A percentile compares a stretch with the other conserved stretches of the same genome.
phyloP scores from a whole-genome alignment of 2,113 vertebrate genomes.

The Rhizomys pruinosus region DNA sequence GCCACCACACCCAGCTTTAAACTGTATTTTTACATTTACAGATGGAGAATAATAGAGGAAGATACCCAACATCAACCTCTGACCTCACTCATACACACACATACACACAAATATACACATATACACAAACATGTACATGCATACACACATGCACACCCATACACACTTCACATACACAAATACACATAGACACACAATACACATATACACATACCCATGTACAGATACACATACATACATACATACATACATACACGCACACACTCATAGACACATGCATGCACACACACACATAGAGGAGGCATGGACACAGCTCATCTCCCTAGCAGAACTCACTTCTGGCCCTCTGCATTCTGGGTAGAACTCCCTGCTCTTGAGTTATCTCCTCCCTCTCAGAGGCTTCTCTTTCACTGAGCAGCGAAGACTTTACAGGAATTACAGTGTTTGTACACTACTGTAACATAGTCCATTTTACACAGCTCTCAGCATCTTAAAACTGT shows the following conservation, averaged over 20 bases:
- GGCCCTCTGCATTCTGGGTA: too few relatives aligned
- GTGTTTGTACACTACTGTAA: neutral
- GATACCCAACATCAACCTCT: neutral
- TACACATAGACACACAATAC: neutral
- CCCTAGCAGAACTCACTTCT: neutral
- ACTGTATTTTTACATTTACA: too few relatives aligned
- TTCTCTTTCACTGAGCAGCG: neutral
- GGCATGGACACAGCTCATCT: neutral
- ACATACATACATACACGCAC: too few relatives aligned
- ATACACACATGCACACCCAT: too few relatives aligned
- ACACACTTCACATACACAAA: too few relatives aligned
- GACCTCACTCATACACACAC: neutral
- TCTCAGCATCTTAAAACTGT: constrained; percentile 15
- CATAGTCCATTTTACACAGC: neutral
- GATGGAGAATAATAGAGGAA: neutral
- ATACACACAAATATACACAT: too few relatives aligned
- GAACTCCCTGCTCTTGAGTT: neutral
- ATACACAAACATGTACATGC: too few relatives aligned
- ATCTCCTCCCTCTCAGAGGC: neutral
- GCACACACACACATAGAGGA: too few relatives aligned
- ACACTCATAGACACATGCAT: too few relatives aligned
- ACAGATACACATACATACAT: too few relatives aligned
- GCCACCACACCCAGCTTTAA: too few relatives aligned
- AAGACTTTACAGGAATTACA: neutral
- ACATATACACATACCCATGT: too few relatives aligned